Base-by-base conservation (phyloP, 2,797 vertebrate genomes). In the Eleutherodactylus coqui region DNA sequence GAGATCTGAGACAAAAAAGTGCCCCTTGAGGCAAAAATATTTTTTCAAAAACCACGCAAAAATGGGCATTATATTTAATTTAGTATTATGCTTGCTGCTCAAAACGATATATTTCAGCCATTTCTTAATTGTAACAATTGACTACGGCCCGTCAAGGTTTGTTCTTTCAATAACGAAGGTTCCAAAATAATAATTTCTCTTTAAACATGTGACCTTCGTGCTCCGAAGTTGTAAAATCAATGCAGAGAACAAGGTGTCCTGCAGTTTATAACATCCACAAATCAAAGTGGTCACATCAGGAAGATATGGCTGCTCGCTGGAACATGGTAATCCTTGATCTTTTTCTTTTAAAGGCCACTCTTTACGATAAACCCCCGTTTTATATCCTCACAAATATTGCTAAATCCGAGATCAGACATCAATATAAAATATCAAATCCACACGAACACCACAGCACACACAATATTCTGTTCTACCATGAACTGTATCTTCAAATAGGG, bases 341-440 rank as follows among this genome's bases (percentile, higher is more conserved):
- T 29, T 27, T 38, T 14, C 34, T 51, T 60, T 70, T 51, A 85
- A 78, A 85, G 75, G 60, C 75, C 60, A 29, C 47, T 29, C 29
- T 41, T 43, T 29, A 55, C 49, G 70, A 73, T 72, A 73, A 79
- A 85, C 38, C 69, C 55, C 49, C 27, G 2, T 47, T 80, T 85
- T 85, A 85, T 80, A 80, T 58, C 64, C 83, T 79, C 27, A 24
- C 79, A 82, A 82, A 82, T 51, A 82, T 70, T 53, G 79, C 49
- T 49, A 51, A 38, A 8, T 29, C 47, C 49, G 9, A 53, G 49
- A 82, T 82, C 45, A 70, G 67, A 53, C 34, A 29, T 55, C 67
- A 58, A 58, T 82, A 73, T 72, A 58, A 43, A 27, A 29, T 41
- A 58, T 19, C 6, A 27, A 70, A 73, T n/a, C 64, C 47, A 17